These are phyloP conservation scores for Benitochromis conjunctus DNA, from an alignment of 2,113 vertebrate genomes.

Conservation along the genomic window DNA sequence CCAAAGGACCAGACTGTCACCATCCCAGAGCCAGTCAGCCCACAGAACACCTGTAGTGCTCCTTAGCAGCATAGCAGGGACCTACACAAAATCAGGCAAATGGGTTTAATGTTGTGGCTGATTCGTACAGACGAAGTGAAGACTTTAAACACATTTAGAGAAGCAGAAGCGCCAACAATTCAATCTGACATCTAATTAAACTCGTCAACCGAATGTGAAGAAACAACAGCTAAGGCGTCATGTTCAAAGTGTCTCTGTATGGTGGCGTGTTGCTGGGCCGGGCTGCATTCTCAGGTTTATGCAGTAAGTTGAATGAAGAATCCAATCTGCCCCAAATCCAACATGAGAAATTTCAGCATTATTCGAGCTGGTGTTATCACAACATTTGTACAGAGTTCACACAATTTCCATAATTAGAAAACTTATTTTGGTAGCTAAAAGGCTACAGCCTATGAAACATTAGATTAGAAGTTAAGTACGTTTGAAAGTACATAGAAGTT, in stretches of 20 bases:
- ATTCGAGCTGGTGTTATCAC: too few relatives aligned
- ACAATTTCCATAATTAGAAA: too few relatives aligned
- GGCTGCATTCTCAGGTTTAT: neutral
- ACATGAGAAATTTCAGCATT: neutral
- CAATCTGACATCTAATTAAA: neutral
- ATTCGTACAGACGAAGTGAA: neutral
- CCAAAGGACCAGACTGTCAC: neutral
- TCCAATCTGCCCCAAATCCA: rapidly evolving
- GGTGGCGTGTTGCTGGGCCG: rapidly evolving
- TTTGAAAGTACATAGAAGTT: neutral
- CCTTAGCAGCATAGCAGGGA: rapidly evolving
- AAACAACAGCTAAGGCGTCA: rapidly evolving
- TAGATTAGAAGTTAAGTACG: neutral
- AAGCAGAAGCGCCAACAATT: neutral
- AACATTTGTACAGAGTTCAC: too few relatives aligned
- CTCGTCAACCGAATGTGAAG: neutral
- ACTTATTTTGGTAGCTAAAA: too few relatives aligned
- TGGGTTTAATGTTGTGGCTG: neutral
- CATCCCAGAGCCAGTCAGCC: rapidly evolving
- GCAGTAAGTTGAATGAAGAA: neutral
- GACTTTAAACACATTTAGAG: neutral
- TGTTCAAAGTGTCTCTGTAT: neutral
- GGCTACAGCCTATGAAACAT: neutral
- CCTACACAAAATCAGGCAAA: neutral
- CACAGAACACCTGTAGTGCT: rapidly evolving